phyloP scores from a whole-genome alignment of 2,888 invertebrate genomes.

The Horisme vitalbata region DNA sequence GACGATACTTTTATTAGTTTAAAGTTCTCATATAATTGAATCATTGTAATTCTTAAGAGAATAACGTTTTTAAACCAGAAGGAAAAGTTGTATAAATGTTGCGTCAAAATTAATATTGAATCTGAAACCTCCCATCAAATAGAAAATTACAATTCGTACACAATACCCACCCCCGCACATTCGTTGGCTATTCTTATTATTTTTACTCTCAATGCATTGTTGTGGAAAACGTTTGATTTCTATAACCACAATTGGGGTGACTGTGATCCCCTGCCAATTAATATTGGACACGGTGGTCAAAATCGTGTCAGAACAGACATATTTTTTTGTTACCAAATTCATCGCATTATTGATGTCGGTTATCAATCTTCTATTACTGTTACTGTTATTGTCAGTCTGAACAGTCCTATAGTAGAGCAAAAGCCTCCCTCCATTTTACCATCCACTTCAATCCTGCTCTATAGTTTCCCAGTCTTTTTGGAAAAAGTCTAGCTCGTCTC shows the following conservation, averaged over 20 bases:
- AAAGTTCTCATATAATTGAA: too few relatives aligned
- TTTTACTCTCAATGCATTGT: constrained; percentile 67
- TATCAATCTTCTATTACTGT: constrained; percentile 20
- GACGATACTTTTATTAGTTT: too few relatives aligned
- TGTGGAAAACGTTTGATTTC: constrained; percentile 66
- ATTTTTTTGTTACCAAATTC: constrained; percentile 50
- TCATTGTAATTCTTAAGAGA: too few relatives aligned
- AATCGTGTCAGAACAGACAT: constrained; percentile 65
- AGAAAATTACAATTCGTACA: constrained; percentile 41
- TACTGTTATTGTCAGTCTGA: too few relatives aligned
- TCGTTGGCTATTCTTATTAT: constrained; percentile 65
- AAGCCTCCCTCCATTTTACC: too few relatives aligned
- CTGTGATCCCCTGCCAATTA: constrained; percentile 79
- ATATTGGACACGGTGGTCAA: constrained; percentile 77
- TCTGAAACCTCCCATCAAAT: constrained; percentile 36
- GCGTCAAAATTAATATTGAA: constrained; percentile 6
- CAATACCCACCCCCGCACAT: constrained; percentile 72
- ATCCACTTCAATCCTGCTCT: too few relatives aligned
- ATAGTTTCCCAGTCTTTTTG: too few relatives aligned
- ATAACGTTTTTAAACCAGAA: too few relatives aligned
- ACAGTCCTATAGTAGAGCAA: too few relatives aligned
- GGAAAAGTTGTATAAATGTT: too few relatives aligned
- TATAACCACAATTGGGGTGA: constrained; percentile 54
- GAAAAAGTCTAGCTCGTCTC: too few relatives aligned
- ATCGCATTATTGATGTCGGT: constrained; percentile 23